phyloP scores from a whole-genome alignment of 2,113 vertebrate genomes.

The Mugil cephalus region DNA sequence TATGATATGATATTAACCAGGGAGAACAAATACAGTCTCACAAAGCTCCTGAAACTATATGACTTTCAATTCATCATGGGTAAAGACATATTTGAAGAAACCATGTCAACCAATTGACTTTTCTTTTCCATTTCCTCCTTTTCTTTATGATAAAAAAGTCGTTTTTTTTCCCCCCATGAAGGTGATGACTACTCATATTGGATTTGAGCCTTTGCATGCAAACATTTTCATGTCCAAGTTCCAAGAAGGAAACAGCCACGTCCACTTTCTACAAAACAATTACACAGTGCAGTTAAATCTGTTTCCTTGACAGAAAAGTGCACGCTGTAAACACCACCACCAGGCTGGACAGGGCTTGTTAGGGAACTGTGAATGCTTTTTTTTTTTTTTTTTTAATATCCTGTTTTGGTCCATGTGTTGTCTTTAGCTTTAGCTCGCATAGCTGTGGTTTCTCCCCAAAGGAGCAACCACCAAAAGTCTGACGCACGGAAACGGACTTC shows the following conservation, averaged over 20 bases:
- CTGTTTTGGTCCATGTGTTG: conserved; percentile 71
- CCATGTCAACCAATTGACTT: not conserved
- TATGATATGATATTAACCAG: too few species aligned
- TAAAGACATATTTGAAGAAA: conserved; percentile 2
- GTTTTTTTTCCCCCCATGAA: not conserved
- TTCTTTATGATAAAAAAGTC: not conserved
- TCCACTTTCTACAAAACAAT: conserved; percentile 47
- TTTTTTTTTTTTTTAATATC: conserved; percentile 71
- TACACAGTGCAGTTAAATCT: conserved; percentile 42
- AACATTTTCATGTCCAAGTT: not conserved
- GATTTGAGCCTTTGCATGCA: not conserved
- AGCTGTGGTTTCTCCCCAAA: conserved; percentile 73
- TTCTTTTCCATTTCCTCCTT: not conserved
- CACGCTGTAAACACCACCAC: conserved; percentile 62
- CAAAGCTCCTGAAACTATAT: not conserved
- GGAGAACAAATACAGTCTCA: too few species aligned
- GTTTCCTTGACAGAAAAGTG: conserved; percentile 50
- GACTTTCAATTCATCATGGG: not conserved
- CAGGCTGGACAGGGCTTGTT: conserved; percentile 58
- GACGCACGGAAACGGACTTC: conserved; percentile 28
- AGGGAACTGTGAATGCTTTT: conserved; percentile 69
- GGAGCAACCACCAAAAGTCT: conserved; percentile 48
- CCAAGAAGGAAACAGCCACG: conserved; percentile 24
- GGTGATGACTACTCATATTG: not conserved
- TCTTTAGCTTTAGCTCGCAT: conserved; percentile 72